Conservation (phyloP, 2,113 vertebrate species). For the Mus pahari region DNA sequence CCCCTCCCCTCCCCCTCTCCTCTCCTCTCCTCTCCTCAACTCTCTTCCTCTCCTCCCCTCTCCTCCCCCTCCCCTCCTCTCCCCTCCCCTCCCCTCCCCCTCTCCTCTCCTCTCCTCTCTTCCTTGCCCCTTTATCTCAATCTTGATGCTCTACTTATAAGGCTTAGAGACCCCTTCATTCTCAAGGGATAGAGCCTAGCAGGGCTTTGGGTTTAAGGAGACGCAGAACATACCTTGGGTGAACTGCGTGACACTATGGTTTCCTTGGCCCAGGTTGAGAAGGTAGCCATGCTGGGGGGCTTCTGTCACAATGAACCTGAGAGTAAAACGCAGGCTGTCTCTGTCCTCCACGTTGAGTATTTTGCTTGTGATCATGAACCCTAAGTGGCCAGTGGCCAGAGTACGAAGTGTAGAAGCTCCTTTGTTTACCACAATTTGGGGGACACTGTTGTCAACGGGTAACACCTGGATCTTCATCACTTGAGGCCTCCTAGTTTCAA, state of each 20-base stretch:
- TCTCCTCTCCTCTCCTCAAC: neutral
- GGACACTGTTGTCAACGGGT: slow-evolving; percentile 92
- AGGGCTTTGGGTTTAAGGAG: neutral
- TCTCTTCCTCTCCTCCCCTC: too few species aligned
- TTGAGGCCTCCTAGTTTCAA: slow-evolving; percentile 93
- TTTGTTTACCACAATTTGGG: slow-evolving; percentile 93
- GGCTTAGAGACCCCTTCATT: neutral
- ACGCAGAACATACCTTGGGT: slow-evolving; percentile 92
- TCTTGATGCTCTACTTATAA: neutral
- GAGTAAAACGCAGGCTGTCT: slow-evolving; percentile 89
- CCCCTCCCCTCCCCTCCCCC: too few species aligned
- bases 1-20: too few species aligned
- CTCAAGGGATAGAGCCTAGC: neutral
- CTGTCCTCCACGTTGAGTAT: slow-evolving; percentile 93
- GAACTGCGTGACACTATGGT: slow-evolving; percentile 93
- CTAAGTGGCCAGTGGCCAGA: slow-evolving; percentile 91
- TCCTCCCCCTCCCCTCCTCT: too few species aligned
- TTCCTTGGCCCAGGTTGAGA: slow-evolving; percentile 93
- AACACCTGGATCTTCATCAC: slow-evolving; percentile 93
- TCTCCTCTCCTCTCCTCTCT: too few species aligned
- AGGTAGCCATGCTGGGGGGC: slow-evolving; percentile 92
- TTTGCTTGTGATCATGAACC: slow-evolving; percentile 95
- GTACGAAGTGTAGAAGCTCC: slow-evolving; percentile 91
- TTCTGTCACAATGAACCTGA: slow-evolving; percentile 91
- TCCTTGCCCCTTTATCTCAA: neutral